Conservation (phyloP, 1,140 invertebrate genomes). For the Zaprionus tsacasi region DNA sequence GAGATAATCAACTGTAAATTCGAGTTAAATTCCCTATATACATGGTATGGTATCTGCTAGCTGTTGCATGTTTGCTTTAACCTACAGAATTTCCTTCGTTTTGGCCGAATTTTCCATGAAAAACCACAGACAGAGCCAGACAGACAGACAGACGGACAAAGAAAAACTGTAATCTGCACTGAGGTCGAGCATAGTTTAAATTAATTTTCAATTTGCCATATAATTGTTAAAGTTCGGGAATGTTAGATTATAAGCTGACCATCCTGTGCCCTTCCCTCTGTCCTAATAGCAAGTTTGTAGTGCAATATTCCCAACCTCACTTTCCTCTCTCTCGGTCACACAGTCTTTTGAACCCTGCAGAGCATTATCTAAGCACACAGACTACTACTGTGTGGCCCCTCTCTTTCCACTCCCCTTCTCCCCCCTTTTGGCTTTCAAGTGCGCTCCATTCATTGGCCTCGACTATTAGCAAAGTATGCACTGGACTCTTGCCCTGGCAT, state of each 20-base stretch:
- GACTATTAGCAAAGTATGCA: conserved; percentile 26
- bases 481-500: conserved; percentile 7
- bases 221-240: conserved; percentile 10
- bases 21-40: not conserved
- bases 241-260: conserved; percentile 7
- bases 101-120: not conserved
- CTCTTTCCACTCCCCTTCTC: too few relatives aligned
- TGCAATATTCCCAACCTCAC: not conserved
- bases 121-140: not conserved
- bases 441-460: conserved; percentile 13
- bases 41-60: too few relatives aligned
- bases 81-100: not conserved
- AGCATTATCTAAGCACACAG: conserved; percentile 52
- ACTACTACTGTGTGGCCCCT: not conserved
- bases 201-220: conserved; percentile 7
- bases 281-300: not conserved
- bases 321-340: not conserved
- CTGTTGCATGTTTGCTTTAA: not conserved
- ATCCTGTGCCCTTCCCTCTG: not conserved
- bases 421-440: not conserved
- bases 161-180: not conserved
- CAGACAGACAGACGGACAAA: not conserved
- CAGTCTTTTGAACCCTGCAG: conserved; percentile 13
- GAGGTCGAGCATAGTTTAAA: not conserved
- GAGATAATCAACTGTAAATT: not conserved